Evolutionary conservation across 2,797 vertebrate species (phyloP).

Genomic region (Sorex maritimensis): DNA sequence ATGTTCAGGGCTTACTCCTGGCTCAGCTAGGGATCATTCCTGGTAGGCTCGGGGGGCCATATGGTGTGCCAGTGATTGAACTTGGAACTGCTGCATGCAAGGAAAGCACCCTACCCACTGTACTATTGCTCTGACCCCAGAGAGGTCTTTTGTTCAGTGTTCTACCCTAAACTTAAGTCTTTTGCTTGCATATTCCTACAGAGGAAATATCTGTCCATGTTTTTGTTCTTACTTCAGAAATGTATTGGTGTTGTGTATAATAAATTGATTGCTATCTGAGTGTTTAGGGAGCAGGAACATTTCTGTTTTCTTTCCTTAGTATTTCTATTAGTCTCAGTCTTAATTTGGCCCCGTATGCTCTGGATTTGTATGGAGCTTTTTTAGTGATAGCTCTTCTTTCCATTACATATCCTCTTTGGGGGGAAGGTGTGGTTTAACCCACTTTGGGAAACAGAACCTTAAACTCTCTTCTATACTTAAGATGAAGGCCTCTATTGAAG

Average conservation of each 20-base stretch:
- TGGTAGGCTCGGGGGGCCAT: too few relatives aligned
- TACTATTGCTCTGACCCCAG: too few relatives aligned
- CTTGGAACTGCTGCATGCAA: too few relatives aligned
- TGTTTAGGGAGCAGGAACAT: not conserved
- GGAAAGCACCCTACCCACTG: too few relatives aligned
- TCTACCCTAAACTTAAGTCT: not conserved
- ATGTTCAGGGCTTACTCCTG: too few relatives aligned
- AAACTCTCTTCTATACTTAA: constrained; percentile 9
- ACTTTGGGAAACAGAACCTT: not conserved
- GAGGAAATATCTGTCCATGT: not conserved
- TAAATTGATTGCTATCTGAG: not conserved
- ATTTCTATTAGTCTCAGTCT: not conserved
- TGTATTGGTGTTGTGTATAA: not conserved
- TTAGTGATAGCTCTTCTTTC: not conserved
- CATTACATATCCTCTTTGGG: too few relatives aligned
- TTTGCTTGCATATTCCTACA: not conserved
- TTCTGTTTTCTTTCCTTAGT: not conserved
- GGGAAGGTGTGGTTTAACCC: too few relatives aligned
- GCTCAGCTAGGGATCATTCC: too few relatives aligned
- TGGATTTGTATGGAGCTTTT: too few relatives aligned
- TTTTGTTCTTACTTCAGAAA: not conserved
- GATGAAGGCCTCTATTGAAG: not conserved
- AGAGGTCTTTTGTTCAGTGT: not conserved
- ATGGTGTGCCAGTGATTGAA: too few relatives aligned
- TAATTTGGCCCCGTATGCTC: not conserved